phyloP scores from a whole-genome alignment of 35 echinoderm and acorn worm species.

The Ophioderma brevispina region DNA sequence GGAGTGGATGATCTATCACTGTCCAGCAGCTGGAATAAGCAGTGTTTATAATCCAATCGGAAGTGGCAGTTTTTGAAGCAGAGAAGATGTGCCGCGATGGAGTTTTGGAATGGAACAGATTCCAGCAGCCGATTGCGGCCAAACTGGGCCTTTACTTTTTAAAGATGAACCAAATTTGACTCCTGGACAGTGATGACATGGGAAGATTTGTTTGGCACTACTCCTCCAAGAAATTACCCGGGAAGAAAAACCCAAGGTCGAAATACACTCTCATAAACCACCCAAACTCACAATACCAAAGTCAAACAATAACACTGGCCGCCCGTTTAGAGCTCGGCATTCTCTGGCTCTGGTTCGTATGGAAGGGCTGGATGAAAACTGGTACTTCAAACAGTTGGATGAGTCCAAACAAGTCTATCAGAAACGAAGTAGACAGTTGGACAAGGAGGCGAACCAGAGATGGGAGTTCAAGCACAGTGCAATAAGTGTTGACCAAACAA shows the following conservation, averaged over 20 bases:
- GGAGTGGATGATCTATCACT: not conserved
- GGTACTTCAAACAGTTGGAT: not conserved
- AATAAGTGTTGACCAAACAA: conserved; percentile 5
- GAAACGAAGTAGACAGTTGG: conserved; percentile 30
- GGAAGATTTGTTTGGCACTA: not conserved
- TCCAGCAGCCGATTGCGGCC: not conserved
- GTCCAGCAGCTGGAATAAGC: not conserved
- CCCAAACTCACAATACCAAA: conserved; percentile 18
- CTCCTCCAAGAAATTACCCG: conserved; percentile 60
- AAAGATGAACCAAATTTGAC: not conserved
- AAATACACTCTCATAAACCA: conserved; percentile 32
- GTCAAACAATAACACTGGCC: not conserved
- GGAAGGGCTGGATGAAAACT: conserved; percentile 23
- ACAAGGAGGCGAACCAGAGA: conserved; percentile 36
- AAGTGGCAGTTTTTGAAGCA: not conserved
- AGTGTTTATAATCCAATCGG: not conserved
- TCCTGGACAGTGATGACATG: not conserved
- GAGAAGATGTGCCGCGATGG: not conserved
- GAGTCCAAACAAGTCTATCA: conserved; percentile 43
- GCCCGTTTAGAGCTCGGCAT: not conserved
- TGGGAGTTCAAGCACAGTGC: conserved; percentile 61
- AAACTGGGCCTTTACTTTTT: not conserved
- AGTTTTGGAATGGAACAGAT: not conserved
- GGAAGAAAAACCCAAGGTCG: conserved; percentile 25
- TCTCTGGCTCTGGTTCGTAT: conserved; percentile 6